Evolutionary conservation across 2,113 vertebrate species (phyloP).

Genomic region (Sceloporus tristichus): DNA sequence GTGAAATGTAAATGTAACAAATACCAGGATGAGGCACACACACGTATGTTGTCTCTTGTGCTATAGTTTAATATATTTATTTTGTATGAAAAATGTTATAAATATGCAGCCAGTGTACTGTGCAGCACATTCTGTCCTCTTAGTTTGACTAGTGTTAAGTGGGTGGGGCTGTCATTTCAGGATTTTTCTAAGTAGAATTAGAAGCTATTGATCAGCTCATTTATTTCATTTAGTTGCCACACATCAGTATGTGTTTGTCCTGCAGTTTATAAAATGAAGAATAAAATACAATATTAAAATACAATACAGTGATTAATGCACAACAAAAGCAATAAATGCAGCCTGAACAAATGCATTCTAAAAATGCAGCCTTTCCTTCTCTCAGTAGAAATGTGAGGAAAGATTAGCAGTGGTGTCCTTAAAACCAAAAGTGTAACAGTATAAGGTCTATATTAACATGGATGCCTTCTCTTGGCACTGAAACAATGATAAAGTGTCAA

Average conservation of each 20-base stretch:
- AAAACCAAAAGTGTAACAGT: neutral
- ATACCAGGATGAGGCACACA: neutral
- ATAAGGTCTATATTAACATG: neutral
- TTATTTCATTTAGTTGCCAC: neutral
- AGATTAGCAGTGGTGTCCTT: neutral
- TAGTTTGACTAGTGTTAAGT: neutral
- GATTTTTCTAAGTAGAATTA: neutral
- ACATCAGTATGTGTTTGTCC: neutral
- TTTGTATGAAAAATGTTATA: neutral
- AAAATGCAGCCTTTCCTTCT: neutral
- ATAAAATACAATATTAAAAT: neutral
- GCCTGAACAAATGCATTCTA: neutral
- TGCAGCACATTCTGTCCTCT: neutral
- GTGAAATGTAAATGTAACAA: neutral
- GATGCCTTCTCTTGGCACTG: neutral
- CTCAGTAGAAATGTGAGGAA: neutral
- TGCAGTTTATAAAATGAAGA: neutral
- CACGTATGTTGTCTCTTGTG: neutral
- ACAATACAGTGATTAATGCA: neutral
- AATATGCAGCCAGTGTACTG: neutral
- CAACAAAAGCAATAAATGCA: neutral
- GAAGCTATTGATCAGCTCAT: neutral
- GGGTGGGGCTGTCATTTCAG: neutral
- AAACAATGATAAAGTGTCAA: neutral
- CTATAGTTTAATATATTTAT: neutral